Evolutionary conservation across 1,140 invertebrate genomes (phyloP).

Genomic region (Philotrypesis tridentata): DNA sequence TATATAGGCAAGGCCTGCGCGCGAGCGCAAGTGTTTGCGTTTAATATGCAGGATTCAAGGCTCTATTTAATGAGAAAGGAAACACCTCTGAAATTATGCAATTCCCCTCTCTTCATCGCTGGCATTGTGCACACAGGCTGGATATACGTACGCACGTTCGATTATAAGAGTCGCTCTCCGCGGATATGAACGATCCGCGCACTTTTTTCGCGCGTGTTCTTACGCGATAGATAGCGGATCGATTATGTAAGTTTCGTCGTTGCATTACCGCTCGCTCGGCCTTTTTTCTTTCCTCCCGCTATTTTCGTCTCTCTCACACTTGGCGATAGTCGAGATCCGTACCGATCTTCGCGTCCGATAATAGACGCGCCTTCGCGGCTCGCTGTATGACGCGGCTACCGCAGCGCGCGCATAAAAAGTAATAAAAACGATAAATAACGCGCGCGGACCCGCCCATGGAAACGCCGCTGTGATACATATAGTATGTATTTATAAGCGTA

Average conservation of each 20-base stretch:
- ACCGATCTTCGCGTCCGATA: no score
- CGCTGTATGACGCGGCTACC: no score
- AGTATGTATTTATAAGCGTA: no score
- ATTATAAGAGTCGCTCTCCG: conserved; percentile 11
- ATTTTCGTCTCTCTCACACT: no score
- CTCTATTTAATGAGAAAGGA: conserved; percentile 35
- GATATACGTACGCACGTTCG: background rate
- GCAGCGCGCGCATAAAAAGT: no score
- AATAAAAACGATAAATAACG: conserved; percentile 12
- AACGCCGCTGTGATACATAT: background rate
- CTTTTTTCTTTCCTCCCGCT: background rate
- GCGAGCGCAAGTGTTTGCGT: conserved; percentile 24
- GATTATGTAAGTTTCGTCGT: conserved; percentile 11
- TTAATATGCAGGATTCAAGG: conserved; percentile 35
- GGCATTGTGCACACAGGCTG: background rate
- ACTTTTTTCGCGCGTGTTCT: conserved; percentile 2
- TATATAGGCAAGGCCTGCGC: background rate
- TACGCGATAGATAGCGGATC: conserved; percentile 21
- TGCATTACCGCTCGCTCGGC: background rate
- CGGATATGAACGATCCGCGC: conserved; percentile 10
- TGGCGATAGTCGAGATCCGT: no score
- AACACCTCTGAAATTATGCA: conserved; percentile 30
- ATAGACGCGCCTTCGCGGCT: no score
- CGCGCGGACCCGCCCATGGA: background rate
- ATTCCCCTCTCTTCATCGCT: background rate